Conservation (phyloP, 2,113 vertebrate genomes). For the Orcinus orca region DNA sequence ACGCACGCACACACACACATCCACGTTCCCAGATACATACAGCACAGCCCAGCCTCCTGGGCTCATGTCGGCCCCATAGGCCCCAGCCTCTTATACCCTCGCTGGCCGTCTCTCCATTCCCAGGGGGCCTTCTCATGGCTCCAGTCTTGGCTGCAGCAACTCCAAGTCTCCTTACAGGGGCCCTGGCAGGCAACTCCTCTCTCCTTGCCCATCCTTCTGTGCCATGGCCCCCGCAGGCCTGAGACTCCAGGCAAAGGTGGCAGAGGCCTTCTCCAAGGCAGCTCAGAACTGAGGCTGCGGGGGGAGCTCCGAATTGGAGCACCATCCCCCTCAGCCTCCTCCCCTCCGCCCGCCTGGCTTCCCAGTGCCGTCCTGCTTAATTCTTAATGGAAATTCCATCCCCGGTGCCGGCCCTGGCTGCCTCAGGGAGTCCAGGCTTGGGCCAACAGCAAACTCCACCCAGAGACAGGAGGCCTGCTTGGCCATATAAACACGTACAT, state of each 20-base stretch:
- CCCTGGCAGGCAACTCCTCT: not conserved
- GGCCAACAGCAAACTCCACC: conserved; percentile 63
- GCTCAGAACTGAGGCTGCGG: not conserved
- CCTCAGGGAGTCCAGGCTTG: conserved; percentile 48
- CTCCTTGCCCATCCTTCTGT: conserved; percentile 9
- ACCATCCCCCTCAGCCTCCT: not conserved
- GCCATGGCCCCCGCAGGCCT: conserved; percentile 32
- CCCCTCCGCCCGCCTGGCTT: conserved; percentile 46
- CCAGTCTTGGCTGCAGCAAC: not conserved
- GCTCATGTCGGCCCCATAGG: conserved; percentile 11
- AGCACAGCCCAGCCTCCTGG: conserved; percentile 35
- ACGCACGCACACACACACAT: not conserved
- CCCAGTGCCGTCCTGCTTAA: conserved; percentile 67
- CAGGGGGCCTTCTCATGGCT: conserved; percentile 53
- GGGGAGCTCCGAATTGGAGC: not conserved
- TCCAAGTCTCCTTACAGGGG: conserved; percentile 31
- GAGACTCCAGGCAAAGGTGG: not conserved
- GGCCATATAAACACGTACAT: not conserved
- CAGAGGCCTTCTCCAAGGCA: not conserved
- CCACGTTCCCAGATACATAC: conserved; percentile 59
- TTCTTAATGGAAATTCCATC: conserved; percentile 81
- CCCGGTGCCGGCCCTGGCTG: conserved; percentile 37
- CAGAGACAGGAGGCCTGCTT: conserved; percentile 26
- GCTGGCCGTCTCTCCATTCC: not conserved
- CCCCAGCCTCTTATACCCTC: conserved; percentile 33